These are phyloP conservation scores for Lithophane semibrunnea DNA, from an alignment of 2,888 invertebrate species.

Conservation along the genomic window DNA sequence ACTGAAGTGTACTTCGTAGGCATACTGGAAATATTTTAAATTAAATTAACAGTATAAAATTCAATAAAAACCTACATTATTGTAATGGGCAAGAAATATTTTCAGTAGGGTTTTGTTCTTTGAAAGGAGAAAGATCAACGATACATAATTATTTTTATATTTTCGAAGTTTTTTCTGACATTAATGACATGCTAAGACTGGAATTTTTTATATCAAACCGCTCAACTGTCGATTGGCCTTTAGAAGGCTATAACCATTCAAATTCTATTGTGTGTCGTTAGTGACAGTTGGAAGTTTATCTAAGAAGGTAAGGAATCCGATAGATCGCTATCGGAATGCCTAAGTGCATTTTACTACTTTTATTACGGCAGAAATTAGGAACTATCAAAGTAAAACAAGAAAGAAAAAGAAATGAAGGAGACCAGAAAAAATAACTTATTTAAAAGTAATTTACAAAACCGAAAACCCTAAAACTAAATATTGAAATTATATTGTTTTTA, in stretches of 20 bases:
- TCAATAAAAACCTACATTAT: neutral
- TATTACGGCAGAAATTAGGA: neutral
- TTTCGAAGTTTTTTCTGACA: neutral
- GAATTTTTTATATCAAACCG: neutral
- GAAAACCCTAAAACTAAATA: neutral
- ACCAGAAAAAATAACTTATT: too few species aligned
- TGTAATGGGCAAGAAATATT: neutral
- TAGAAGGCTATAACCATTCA: too few species aligned
- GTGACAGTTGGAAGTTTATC: too few species aligned
- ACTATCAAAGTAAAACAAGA: neutral
- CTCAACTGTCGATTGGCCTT: too few species aligned
- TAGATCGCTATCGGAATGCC: neutral
- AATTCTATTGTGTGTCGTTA: too few species aligned
- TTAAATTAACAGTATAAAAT: neutral
- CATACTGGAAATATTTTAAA: neutral
- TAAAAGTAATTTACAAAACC: neutral
- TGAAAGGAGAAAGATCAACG: too few species aligned
- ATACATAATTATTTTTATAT: neutral
- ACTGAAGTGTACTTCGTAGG: neutral
- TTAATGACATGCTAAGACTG: neutral
- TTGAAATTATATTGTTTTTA: neutral
- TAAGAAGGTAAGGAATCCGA: neutral
- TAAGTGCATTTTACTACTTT: neutral
- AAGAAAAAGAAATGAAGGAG: neutral
- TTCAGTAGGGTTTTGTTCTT: neutral